These are phyloP conservation scores for Discoglossus pictus DNA, from an alignment of 2,797 vertebrate genomes.

Conservation along the genomic window DNA sequence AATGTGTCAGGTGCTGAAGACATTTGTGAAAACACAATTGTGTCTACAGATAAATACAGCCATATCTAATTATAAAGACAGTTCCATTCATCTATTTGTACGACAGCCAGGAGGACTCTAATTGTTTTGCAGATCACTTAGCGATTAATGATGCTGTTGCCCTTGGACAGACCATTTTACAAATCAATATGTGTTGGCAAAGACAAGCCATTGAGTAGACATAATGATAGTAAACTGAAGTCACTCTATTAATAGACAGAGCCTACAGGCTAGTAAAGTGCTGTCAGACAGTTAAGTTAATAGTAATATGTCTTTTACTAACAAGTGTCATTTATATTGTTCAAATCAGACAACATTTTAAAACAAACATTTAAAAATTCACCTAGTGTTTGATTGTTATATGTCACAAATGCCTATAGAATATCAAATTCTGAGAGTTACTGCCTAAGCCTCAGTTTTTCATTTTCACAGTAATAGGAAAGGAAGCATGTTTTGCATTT, in stretches of 20 bases:
- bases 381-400: conserved; percentile 51
- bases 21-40: conserved; percentile 37
- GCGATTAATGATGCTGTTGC: conserved; percentile 66
- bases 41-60: conserved; percentile 38
- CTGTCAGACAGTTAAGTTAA: no score
- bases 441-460: neutral
- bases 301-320: conserved; percentile 49
- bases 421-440: neutral
- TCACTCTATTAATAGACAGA: conserved; percentile 57
- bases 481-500: conserved; percentile 1
- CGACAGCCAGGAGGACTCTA: conserved; percentile 58
- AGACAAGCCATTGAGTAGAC: conserved; percentile 57
- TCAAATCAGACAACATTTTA: conserved; percentile 45
- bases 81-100: conserved; percentile 58
- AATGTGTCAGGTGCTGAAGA: conserved; percentile 52
- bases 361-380: conserved; percentile 49
- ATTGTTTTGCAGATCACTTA: conserved; percentile 68
- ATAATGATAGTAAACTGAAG: conserved; percentile 45
- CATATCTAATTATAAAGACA: conserved; percentile 57
- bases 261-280: conserved; percentile 40
- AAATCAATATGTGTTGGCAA: conserved; percentile 60
- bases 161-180: conserved; percentile 58
- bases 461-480: neutral
- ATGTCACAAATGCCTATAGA: neutral
- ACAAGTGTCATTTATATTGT: conserved; percentile 15